Base-by-base conservation (phyloP, 2,113 vertebrate genomes). In the Octodon degus region DNA sequence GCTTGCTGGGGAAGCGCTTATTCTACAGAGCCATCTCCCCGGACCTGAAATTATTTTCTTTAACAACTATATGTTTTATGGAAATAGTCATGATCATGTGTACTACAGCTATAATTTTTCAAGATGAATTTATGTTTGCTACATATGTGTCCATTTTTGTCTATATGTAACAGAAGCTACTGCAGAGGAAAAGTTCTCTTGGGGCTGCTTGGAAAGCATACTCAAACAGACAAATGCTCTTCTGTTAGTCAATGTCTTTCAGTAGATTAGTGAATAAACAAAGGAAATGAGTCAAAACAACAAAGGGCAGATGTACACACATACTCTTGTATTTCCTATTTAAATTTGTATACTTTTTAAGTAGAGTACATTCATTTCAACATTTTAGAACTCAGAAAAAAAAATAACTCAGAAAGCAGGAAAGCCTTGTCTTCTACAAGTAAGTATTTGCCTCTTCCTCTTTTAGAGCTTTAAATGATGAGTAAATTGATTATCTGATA, bases 241-340 rank as follows among this genome's bases (percentile, higher is more conserved):
- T 91, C 83, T 96, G 77, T 86, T 96, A 91, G 25, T 88, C 92
- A 94, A 53, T 13, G 53, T 80, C 86, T 95, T 96, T 90, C 84
- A 98, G 95, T 5, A 65, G 30, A n/a, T 95, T 93, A 92, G 86
- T 94, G 92, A 84, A 86, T 91, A 20, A 96, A 91, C 53, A 94
- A 95, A 93, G 43, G 76, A 81, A 94, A 93, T 43, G 97, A 93
- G 40, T 91, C 32, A 94, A 97, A 94, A 94, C n/a, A 92, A 90
- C 30, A 91, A 76, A 89, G 34, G 83, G 17, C 8, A 81, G 24
- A 80, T 50, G 34, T 62, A n/a, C n/a, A 76, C 9, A 80, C 53
- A 10, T 5, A 22, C 58, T 47, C 5, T 63, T 47, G 13, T 43
- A 79, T 55, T 97, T 90, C 34, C 14, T 40, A 91, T 43, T 74